phyloP scores from a whole-genome alignment of 1,140 invertebrate genomes.

The Cydia fagiglandana region DNA sequence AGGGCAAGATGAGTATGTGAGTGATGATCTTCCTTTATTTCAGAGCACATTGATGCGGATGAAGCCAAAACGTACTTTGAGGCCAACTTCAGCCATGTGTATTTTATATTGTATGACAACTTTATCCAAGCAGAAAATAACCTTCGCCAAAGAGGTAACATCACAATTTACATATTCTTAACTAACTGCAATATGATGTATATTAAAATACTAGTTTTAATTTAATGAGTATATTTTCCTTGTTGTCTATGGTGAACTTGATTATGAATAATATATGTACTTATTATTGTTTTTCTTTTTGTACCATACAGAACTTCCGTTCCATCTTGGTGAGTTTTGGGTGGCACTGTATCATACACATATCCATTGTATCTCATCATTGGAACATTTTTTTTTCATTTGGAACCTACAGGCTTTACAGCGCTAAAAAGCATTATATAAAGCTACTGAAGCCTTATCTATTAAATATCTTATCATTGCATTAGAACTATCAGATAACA shows the following conservation, averaged over 20 bases:
- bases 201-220: slow-evolving; percentile 28
- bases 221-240: slow-evolving; percentile 7
- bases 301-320: slow-evolving; percentile 82
- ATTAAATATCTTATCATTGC: slow-evolving; percentile 16
- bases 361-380: slow-evolving; percentile 7
- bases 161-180: slow-evolving; percentile 30
- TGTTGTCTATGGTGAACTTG: background rate
- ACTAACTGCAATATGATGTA: slow-evolving; percentile 29
- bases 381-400: slow-evolving; percentile 4
- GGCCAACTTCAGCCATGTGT: slow-evolving; percentile 96
- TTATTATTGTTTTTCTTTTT: slow-evolving; percentile 70
- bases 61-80: slow-evolving; percentile 96
- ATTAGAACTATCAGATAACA: slow-evolving; percentile 23
- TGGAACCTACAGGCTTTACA: background rate
- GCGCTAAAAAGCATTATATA: background rate
- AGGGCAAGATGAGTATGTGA: background rate
- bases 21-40: slow-evolving; percentile 65
- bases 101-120: slow-evolving; percentile 96
- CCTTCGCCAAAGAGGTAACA: slow-evolving; percentile 92
- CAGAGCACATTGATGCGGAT: slow-evolving; percentile 94
- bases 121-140: slow-evolving; percentile 95
- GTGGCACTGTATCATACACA: slow-evolving; percentile 45
- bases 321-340: slow-evolving; percentile 82
- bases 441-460: background rate
- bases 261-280: slow-evolving; percentile 47